Percentiles rank a stretch among this genome's conserved stretches.
Evolutionary conservation across 2,113 vertebrate species (phyloP).

Genomic region (Thalassarche chlororhynchos): DNA sequence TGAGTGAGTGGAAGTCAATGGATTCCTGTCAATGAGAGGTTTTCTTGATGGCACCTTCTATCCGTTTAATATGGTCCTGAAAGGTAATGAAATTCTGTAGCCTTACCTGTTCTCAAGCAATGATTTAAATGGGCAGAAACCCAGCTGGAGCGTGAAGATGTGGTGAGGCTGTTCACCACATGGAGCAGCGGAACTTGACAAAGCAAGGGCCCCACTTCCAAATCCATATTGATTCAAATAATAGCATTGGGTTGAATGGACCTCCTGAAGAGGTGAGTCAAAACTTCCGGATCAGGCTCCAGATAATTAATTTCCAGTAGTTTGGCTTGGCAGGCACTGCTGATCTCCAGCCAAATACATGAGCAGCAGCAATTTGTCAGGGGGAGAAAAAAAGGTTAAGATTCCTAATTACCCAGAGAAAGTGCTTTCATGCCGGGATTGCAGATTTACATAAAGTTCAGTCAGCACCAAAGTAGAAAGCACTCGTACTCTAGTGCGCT

Average conservation of each 20-base stretch:
- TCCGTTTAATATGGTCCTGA: not conserved
- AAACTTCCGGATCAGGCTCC: not conserved
- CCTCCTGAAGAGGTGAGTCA: not conserved
- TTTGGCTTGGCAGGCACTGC: not conserved
- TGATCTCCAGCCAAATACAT: constrained; percentile 4
- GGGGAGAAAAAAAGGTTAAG: not conserved
- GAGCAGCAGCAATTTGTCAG: not conserved
- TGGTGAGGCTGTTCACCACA: not conserved
- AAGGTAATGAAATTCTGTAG: not conserved
- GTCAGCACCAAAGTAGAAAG: not conserved
- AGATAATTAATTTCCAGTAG: constrained; percentile 28
- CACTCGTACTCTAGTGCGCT: not conserved
- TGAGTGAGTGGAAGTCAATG: not conserved
- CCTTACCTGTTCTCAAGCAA: not conserved
- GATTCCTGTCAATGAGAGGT: not conserved
- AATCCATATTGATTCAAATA: not conserved
- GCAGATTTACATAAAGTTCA: not conserved
- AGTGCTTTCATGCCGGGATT: not conserved
- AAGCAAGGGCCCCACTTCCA: not conserved
- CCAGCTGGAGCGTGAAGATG: not conserved
- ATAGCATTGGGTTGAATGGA: not conserved
- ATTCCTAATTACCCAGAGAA: not conserved
- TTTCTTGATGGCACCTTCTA: not conserved
- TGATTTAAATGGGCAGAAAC: not conserved
- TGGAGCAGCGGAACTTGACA: not conserved